Evolutionary conservation across 2,797 vertebrate genomes (phyloP).

Genomic region (Hoplostethus atlanticus): DNA sequence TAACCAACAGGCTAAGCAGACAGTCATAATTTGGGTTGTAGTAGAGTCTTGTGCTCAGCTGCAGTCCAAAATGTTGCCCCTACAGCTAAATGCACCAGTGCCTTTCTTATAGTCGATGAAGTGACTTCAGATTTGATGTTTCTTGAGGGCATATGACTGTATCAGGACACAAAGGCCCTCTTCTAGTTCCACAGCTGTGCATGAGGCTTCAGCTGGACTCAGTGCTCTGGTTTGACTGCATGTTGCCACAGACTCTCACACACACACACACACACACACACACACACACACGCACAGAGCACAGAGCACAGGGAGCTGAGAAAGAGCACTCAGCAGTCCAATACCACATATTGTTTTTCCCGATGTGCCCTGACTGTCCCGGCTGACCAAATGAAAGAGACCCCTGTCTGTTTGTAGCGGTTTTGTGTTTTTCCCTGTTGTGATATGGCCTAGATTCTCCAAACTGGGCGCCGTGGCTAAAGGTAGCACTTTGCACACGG

Average conservation of each 20-base stretch:
- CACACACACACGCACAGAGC: slow-evolving; percentile 5
- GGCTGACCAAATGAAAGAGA: slow-evolving; percentile 36
- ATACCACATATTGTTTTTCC: no score
- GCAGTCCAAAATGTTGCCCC: slow-evolving; percentile 38
- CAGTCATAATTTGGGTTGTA: slow-evolving; percentile 5
- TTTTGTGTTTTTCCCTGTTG: slow-evolving; percentile 29
- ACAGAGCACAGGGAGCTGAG: slow-evolving; percentile 9
- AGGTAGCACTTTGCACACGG: slow-evolving; percentile 38
- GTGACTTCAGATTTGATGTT: slow-evolving; percentile 37
- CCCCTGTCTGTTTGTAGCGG: slow-evolving; percentile 33
- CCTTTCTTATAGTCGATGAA: slow-evolving; percentile 6
- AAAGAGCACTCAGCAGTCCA: slow-evolving; percentile 1
- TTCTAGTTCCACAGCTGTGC: slow-evolving; percentile 64
- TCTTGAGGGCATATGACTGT: slow-evolving; percentile 40
- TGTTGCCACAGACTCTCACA: slow-evolving; percentile 11
- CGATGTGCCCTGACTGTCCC: slow-evolving; percentile 3
- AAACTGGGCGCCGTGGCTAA: slow-evolving; percentile 31
- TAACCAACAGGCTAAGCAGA: not conserved
- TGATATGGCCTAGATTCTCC: slow-evolving; percentile 46
- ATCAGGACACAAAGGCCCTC: slow-evolving; percentile 50
- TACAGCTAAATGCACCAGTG: slow-evolving; percentile 5
- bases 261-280: slow-evolving; percentile 11
- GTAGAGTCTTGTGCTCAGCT: slow-evolving; percentile 31
- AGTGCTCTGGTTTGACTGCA: slow-evolving; percentile 48
- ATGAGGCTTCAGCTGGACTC: slow-evolving; percentile 57